Conservation (phyloP, 2,888 invertebrate species). For the Baccha elongata region DNA sequence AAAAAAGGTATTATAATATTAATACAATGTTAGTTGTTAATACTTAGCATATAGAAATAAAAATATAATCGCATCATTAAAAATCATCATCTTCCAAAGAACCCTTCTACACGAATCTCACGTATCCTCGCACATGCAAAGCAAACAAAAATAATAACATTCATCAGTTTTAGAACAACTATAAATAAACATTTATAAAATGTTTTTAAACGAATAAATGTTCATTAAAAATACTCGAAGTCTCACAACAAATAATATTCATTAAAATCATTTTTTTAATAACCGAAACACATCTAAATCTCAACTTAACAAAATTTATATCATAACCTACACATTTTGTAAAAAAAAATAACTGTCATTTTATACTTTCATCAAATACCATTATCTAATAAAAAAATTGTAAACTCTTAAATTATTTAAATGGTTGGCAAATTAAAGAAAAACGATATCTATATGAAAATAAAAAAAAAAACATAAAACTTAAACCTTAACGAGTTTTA, state of each 20-base stretch:
- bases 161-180: background rate
- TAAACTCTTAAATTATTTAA: slow-evolving; percentile 37
- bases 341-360: slow-evolving; percentile 40
- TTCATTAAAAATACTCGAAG: background rate
- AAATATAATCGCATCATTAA: slow-evolving; percentile 34
- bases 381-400: slow-evolving; percentile 21
- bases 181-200: slow-evolving; percentile 10
- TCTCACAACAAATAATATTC: slow-evolving; percentile 18
- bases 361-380: slow-evolving; percentile 46
- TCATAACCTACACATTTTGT: background rate
- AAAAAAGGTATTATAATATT: background rate
- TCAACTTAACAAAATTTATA: no score
- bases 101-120: slow-evolving; percentile 26
- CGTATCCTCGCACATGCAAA: slow-evolving; percentile 22
- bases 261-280: slow-evolving; percentile 47
- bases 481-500: background rate
- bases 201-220: slow-evolving; percentile 19
- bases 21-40: slow-evolving; percentile 28
- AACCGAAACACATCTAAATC: slow-evolving; percentile 10
- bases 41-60: slow-evolving; percentile 26
- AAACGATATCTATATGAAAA: background rate
- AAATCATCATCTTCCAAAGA: slow-evolving; percentile 63
- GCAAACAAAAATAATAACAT: background rate
- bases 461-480: slow-evolving; percentile 22
- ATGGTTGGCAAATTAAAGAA: background rate